These are phyloP conservation scores for Corythornis leucogaster DNA, from an alignment of 2,797 vertebrate species.

Conservation along the genomic window DNA sequence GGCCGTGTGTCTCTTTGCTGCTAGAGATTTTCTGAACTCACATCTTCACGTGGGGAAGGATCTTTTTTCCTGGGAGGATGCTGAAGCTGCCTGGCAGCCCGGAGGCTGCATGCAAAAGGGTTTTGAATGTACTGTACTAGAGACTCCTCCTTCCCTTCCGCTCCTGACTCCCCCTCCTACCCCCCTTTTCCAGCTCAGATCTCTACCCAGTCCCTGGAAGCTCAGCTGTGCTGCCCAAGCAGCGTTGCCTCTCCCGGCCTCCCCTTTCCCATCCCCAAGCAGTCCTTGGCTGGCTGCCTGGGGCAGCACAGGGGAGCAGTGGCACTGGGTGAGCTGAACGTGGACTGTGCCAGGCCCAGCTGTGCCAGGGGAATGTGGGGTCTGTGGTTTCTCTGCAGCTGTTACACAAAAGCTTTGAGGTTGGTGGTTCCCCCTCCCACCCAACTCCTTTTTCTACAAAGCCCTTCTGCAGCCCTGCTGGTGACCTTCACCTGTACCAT, in stretches of 20 bases:
- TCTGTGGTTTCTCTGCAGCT: background rate
- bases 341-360: background rate
- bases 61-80: background rate
- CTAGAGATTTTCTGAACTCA: background rate
- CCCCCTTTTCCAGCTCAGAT: background rate
- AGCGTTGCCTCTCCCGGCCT: background rate
- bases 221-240: background rate
- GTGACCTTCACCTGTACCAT: background rate
- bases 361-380: background rate
- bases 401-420: background rate
- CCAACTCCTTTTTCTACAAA: background rate
- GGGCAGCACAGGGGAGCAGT: background rate
- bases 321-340: background rate
- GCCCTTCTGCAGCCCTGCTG: background rate
- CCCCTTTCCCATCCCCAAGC: background rate
- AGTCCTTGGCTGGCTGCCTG: background rate
- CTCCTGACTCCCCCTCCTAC: background rate
- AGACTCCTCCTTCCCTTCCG: background rate
- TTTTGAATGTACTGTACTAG: background rate
- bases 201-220: background rate
- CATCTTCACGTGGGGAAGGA: background rate
- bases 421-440: background rate
- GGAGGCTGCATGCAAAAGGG: background rate
- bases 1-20: background rate
- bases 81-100: background rate